Base-by-base conservation (phyloP, 2,797 vertebrate species). In the Bufotes viridis region DNA sequence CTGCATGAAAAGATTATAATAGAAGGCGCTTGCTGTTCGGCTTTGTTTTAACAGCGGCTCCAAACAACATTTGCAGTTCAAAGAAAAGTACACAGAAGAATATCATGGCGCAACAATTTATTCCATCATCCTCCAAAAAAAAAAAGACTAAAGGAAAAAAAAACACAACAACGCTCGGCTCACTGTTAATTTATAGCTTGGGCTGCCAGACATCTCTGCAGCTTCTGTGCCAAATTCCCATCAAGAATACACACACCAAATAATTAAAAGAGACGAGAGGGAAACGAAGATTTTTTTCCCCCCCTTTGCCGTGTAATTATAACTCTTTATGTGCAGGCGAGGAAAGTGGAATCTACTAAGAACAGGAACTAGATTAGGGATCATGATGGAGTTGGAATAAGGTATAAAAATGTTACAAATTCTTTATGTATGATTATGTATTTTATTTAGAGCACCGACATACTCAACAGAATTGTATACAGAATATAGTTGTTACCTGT, bases 1-100 rank as follows among this genome's bases (percentile, higher is more conserved):
- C 92, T 91, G 92, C 92, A 90, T 92, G 91, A 92, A 90, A 91
- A 92, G 90, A 92, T 87, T 82, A 65, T 88, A 90, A 91, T 87
- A 86, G 84, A 89, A 91, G 90, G 88, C 0, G 14, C 81, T 92
- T 74, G 61, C 89, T 90, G 90, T 84, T 90, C 85, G 65, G 0
- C 78, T 90, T 89, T 89, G 78, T 88, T 90, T 90, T 82, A 88
- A 91, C 78, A 57, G 79, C 58, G 85, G 74, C 85, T 91, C 85
- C 90, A 80, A 75, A 87, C 76, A 76, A 67, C 72, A 67, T 83
- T 92, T 82, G 63, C 65, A 87, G 85, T 72, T 78, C 61, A 60
- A 83, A 42, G 86, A 78, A 83, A 91, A 89, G 80, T 91, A 90
- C 26, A 26, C 22, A 82, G 84, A 76, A 87, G 89, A 91, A 83